Evolutionary conservation across 2,113 vertebrate species (phyloP), one percentile per base, ranked within the genome.

Genomic region (Thermophis baileyi): DNA sequence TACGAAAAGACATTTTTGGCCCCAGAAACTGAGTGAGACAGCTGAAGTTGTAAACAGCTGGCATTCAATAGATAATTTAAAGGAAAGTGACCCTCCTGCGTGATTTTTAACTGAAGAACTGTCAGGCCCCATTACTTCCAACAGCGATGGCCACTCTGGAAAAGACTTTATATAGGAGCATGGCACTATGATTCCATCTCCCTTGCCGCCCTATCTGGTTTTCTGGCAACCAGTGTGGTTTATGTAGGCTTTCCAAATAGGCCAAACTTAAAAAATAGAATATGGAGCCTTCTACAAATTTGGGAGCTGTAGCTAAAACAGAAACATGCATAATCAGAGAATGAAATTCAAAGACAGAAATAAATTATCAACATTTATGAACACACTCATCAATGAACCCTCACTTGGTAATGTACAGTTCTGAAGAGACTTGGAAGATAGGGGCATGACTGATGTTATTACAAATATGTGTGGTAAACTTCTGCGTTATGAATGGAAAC

Each of bases 51-150:
- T 92, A 98, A 98, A 98, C 98, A 98, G 98, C 98, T 98, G 98
- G 98, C 97, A 96, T 95, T 97, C 98, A 97, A 98, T 97, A 97
- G 98, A 98, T 98, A 98, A 98, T 98, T 98, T 98, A 97, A 98
- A 96, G 96, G 97, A 98, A 98, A 98, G 97, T 98, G 98, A 98
- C 98, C 98, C 98, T 98, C 96, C 98, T 98, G 97, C 97, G 96
- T 97, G 98, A 98, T 98, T 98, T 98, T 98, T 98, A 98, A 98
- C 97, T 98, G 97, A 98, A 97, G 97, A 98, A 97, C 97, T 98
- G 97, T 98, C 98, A 98, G 97, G 97, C 97, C 94, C 98, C 97
- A 98, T 98, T 98, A 98, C 97, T 97, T 98, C 97, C 97, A 97
- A 98, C 94, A 97, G 97, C 96, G 95, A 95, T 96, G 96, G 96